Percentiles rank a stretch among this genome's conserved stretches.
These are phyloP conservation scores for Stenodema calcarata DNA, from an alignment of 2,888 invertebrate species.

Conservation along the genomic window DNA sequence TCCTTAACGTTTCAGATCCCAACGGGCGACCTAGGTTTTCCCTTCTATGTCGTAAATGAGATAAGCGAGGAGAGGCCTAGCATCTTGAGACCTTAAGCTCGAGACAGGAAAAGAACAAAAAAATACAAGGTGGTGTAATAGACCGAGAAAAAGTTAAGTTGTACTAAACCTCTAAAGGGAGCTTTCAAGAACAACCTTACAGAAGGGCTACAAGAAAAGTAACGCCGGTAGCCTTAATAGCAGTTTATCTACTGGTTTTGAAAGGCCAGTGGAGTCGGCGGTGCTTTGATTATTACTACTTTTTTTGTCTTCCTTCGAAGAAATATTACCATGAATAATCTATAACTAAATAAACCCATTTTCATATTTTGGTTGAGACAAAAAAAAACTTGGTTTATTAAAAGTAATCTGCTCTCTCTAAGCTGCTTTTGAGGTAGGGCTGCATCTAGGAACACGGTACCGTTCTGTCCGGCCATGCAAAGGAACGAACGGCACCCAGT, in stretches of 20 bases:
- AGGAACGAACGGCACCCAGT: too few relatives aligned
- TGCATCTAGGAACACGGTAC: too few relatives aligned
- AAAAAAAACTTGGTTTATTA: neutral
- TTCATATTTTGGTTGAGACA: too few relatives aligned
- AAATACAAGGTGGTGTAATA: constrained; percentile 1
- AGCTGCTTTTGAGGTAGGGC: too few relatives aligned
- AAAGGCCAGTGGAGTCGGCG: neutral
- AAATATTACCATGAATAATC: constrained; percentile 35
- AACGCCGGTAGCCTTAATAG: constrained; percentile 42
- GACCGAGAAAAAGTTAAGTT: constrained; percentile 11
- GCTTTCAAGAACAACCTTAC: constrained; percentile 34
- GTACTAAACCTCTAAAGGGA: neutral
- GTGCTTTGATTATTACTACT: neutral
- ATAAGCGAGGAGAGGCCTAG: neutral
- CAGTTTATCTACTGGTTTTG: constrained; percentile 25
- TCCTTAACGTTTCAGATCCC: neutral
- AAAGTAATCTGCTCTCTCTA: too few relatives aligned
- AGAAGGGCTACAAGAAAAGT: constrained; percentile 5
- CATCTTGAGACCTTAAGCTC: constrained; percentile 19
- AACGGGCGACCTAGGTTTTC: constrained; percentile 20
- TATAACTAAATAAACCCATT: neutral
- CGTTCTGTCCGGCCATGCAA: too few relatives aligned
- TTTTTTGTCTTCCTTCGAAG: neutral
- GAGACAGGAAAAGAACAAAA: constrained; percentile 15
- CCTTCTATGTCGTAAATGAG: constrained; percentile 37